Conservation (phyloP, 2,888 invertebrate species). For the Sarcophaga variegata region DNA sequence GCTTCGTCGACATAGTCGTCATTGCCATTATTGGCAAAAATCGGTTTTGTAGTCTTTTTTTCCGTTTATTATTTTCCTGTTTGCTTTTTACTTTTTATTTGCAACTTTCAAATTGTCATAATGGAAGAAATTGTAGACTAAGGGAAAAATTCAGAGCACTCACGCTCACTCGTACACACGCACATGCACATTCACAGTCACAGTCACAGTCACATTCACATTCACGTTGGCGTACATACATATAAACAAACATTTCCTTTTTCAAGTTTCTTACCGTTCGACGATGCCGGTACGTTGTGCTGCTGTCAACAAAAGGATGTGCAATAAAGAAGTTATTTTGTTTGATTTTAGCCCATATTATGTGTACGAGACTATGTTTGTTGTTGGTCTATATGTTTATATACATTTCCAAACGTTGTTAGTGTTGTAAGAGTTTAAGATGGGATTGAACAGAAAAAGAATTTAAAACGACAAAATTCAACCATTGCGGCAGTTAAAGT, state of each 20-base stretch:
- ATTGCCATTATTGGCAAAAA: conserved; percentile 59
- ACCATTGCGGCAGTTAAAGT: conserved; percentile 69
- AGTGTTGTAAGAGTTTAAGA: conserved; percentile 35
- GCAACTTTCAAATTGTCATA: conserved; percentile 60
- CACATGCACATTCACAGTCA: not conserved
- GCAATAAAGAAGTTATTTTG: conserved; percentile 64
- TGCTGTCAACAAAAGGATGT: conserved; percentile 63
- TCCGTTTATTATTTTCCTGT: conserved; percentile 44
- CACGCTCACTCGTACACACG: not conserved
- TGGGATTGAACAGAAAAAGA: conserved; percentile 21
- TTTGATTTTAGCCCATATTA: conserved; percentile 47
- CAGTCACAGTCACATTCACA: no score
- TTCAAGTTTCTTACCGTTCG: conserved; percentile 29
- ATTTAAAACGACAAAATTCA: conserved; percentile 52
- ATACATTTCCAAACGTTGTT: conserved; percentile 8
- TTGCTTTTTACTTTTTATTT: conserved; percentile 38
- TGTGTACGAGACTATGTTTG: not conserved
- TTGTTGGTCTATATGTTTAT: conserved; percentile 5
- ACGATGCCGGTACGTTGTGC: conserved; percentile 34
- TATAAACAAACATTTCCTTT: conserved; percentile 37
- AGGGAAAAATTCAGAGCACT: conserved; percentile 34
- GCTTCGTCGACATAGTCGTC: conserved; percentile 5
- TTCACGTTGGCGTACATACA: no score
- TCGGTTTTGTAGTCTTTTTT: conserved; percentile 23
- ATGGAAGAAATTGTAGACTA: conserved; percentile 52